Conservation (phyloP, 2,113 vertebrate genomes). For the Abramis brama region DNA sequence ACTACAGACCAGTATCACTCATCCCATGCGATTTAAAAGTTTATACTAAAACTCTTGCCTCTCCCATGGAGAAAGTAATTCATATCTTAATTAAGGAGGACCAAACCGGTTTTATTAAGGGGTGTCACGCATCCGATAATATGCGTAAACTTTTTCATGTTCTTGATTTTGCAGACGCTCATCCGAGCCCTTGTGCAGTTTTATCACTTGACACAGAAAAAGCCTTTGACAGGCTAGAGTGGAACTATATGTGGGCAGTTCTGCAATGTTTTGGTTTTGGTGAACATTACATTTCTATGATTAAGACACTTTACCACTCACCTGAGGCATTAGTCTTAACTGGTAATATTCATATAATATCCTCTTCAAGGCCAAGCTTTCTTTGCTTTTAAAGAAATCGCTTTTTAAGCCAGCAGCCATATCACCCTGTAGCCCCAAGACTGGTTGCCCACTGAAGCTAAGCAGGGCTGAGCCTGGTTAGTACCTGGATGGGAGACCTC, state of each 20-base stretch:
- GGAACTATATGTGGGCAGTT: slow-evolving; percentile 21
- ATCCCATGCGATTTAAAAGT: too few species aligned
- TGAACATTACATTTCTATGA: slow-evolving; percentile 1
- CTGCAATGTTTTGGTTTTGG: neutral
- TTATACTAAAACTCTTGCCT: neutral
- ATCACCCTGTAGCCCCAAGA: too few species aligned
- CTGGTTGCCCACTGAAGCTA: too few species aligned
- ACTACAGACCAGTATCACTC: too few species aligned
- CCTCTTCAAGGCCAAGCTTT: too few species aligned
- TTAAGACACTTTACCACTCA: slow-evolving; percentile 12
- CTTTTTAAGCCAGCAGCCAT: too few species aligned
- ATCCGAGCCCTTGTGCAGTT: neutral
- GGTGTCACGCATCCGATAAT: neutral
- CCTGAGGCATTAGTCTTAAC: neutral
- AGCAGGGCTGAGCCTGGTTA: too few species aligned
- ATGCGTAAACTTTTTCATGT: neutral
- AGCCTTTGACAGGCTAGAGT: neutral
- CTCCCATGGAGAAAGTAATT: neutral
- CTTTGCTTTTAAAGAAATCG: too few species aligned
- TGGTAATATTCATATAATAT: too few species aligned
- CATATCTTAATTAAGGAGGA: neutral
- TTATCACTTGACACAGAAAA: slow-evolving; percentile 27
- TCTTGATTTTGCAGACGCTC: slow-evolving; percentile 8
- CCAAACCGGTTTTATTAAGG: slow-evolving; percentile 33
- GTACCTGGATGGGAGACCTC: too few species aligned